Evolutionary conservation across 2,113 vertebrate species (phyloP), one percentile per base, ranked within the genome.

Genomic region (Porphyrio hochstetteri): DNA sequence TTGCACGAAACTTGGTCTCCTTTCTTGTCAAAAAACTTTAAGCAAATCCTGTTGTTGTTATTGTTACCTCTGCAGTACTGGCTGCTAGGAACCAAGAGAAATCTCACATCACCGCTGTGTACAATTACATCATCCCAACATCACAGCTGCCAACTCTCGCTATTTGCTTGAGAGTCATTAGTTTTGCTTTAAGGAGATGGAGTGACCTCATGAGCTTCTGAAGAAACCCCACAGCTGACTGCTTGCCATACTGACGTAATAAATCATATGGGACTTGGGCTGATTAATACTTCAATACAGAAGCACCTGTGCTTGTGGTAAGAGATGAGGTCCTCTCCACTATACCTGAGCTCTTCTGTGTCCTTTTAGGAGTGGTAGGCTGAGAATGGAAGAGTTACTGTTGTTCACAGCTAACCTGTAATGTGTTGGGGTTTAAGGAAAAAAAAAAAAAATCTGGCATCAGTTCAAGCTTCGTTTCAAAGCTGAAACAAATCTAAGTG

Each of bases 71-170:
- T 87, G 68, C 76, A 92, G 83, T 86, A 89, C 75, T 96, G 90
- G 94, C 86, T 95, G 97, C 95, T 94, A 94, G 80, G 93, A 95
- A 97, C 83, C 90, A 91, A 89, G 94, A 95, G 90, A 97, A 94
- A 93, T 79, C 84, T 96, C 95, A 82, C 92, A 94, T 95, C 91
- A 87, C 91, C 44, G 23, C 90, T 96, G 83, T 95, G 93, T 83
- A 90, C 88, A 84, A 44, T 94, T 96, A 95, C 94, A 95, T 97
- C 95, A 97, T 84, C 65, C 86, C 91, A 88, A 27, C 75, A 93
- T 94, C 81, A 67, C 81, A 76, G 79, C 84, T 96, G 95, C 97
- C 95, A 96, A 82, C 68, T 83, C 90, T 91, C 69, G 55, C 67
- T 93, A 11, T 85, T 86, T 96, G 68, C 82, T 70, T 71, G 18